phyloP scores from a whole-genome alignment of 2,113 vertebrate genomes.

The Mobula hypostoma region DNA sequence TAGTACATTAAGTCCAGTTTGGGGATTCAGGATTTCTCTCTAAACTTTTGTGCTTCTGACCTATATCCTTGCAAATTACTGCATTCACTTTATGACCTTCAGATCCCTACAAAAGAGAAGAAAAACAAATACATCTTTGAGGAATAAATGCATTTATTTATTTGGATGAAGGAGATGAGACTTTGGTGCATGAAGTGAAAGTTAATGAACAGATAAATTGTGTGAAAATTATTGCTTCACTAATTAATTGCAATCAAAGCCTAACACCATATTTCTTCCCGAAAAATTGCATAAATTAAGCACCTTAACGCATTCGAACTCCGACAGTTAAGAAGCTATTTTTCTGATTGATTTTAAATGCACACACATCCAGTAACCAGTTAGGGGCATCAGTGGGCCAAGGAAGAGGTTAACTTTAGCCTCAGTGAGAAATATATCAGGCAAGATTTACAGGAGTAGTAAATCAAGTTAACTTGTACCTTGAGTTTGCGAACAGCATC shows the following conservation, averaged over 20 bases:
- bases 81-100: not conserved
- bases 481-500: slow-evolving; percentile 94
- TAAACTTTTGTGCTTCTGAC: not conserved
- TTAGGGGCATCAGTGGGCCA: not conserved
- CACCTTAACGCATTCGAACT: not conserved
- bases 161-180: not conserved
- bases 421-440: not conserved
- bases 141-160: not conserved
- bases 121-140: not conserved
- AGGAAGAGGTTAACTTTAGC: not conserved
- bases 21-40: not conserved
- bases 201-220: not conserved
- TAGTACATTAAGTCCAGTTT: not conserved
- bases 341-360: not conserved
- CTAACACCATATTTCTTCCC: not conserved
- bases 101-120: not conserved
- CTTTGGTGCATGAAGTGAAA: not conserved
- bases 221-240: not conserved
- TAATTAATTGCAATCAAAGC: not conserved
- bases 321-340: not conserved
- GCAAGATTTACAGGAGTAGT: not conserved
- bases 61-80: not conserved
- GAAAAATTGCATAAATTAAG: not conserved
- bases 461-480: slow-evolving; percentile 56
- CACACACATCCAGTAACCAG: not conserved